phyloP scores from a whole-genome alignment of 2,888 invertebrate genomes.

The Trimorus sp. region DNA sequence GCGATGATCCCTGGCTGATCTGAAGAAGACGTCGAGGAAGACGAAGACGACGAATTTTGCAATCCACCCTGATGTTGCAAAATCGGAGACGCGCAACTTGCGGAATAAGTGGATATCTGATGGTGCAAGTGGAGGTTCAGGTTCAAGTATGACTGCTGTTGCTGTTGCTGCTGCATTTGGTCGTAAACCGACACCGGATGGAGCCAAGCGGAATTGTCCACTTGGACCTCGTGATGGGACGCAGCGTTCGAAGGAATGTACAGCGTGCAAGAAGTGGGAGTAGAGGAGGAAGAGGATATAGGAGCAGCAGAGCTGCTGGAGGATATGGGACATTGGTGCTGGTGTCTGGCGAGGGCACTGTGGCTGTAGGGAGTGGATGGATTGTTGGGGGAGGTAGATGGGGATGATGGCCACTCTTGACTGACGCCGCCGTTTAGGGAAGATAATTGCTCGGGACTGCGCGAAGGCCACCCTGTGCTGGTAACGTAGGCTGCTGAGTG shows the following conservation, averaged over 20 bases:
- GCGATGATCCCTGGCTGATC: conserved; percentile 54
- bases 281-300: conserved; percentile 65
- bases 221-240: conserved; percentile 69
- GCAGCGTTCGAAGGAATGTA: conserved; percentile 74
- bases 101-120: conserved; percentile 74
- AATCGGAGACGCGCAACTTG: conserved; percentile 57
- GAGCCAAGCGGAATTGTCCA: conserved; percentile 70
- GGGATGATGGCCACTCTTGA: conserved; percentile 79
- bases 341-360: conserved; percentile 57
- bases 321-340: conserved; percentile 58
- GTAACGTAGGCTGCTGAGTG: conserved; percentile 79
- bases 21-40: conserved; percentile 48
- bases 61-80: conserved; percentile 57
- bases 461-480: conserved; percentile 77
- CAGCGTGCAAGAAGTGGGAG: conserved; percentile 75
- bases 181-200: conserved; percentile 81
- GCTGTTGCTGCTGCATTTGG: conserved; percentile 84
- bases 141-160: conserved; percentile 82
- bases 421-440: conserved; percentile 54
- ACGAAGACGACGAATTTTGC: conserved; percentile 59
- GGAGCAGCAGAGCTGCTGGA: conserved; percentile 31
- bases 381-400: conserved; percentile 78
- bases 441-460: conserved; percentile 76
- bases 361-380: conserved; percentile 72
- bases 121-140: conserved; percentile 80